Evolutionary conservation across 1,140 invertebrate genomes (phyloP), one percentile per base, ranked within the genome.

Genomic region (Papilio helenus): DNA sequence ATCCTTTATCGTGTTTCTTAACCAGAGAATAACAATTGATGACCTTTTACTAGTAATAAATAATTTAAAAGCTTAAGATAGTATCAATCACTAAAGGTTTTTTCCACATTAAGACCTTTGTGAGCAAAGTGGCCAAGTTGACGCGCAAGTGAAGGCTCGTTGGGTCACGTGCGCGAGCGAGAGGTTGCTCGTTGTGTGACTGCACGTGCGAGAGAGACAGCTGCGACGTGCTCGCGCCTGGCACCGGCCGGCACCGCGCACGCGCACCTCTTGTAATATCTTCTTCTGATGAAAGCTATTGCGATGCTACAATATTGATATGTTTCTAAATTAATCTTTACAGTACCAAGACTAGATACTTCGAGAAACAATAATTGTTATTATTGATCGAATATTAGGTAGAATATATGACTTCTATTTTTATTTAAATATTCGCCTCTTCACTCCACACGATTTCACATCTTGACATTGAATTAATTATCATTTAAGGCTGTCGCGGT

Each of bases 231-330:
- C 23, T 12, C 23, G 72, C 72, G 72, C 72, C 72, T 74, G 72
- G 72, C 44, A 74, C 72, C 72, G 44, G 72, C 72, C 72, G 72
- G 72, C 72, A 74, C 72, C 20, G 20, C 20, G 18, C 34, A 44
- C 58, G 58, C 58, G 20, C 23, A 26, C 61, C 23, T 68, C 61
- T 34, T 29, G 14, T 68, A 68, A 68, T 29, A 12, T 68, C 26
- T 68, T 68, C 26, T 68, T 16, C 39, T 51, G 44, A 46, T 44
- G 72, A 74, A 49, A 46, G 72, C 72, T 29, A 49, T 49, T 49
- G n/a, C 14, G 20, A 20, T 74, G n/a, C 42, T 74, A 74, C 12
- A 26, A 46, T n/a, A 74, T 72, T 72, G n/a, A 49, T 49, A 23
- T 23, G 16, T 46, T 46, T 26, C 7, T 44, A 39, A 42, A 72